A percentile compares a stretch with the other conserved stretches of the same genome.
phyloP scores from a whole-genome alignment of 53 echinoderm and acorn worm species.

The Crossaster papposus region DNA sequence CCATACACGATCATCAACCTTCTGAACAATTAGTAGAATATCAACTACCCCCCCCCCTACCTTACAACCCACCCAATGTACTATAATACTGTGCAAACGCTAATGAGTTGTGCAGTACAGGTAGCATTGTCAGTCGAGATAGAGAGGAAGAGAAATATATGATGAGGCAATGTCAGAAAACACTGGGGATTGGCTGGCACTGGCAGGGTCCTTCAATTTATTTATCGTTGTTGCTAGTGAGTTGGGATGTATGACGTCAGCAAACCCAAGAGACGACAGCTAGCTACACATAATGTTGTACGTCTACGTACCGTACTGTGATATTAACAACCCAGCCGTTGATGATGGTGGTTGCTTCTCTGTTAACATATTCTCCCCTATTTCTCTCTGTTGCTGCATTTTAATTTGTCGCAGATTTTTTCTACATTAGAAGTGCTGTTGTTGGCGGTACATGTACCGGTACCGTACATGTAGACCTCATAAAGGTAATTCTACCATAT shows the following conservation, averaged over 20 bases:
- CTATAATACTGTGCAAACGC: not conserved
- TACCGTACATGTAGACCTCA: too few relatives aligned
- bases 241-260: not conserved
- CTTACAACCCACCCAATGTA: too few relatives aligned
- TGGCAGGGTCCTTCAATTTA: too few relatives aligned
- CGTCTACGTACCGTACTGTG: not conserved
- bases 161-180: not conserved
- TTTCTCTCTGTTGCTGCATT: not conserved
- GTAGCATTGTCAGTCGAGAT: not conserved
- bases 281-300: not conserved
- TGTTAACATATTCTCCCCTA: not conserved
- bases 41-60: too few relatives aligned
- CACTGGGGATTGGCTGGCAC: not conserved
- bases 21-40: too few relatives aligned
- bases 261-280: not conserved
- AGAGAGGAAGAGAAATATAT: not conserved
- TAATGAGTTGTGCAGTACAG: conserved; percentile 11
- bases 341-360: not conserved
- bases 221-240: not conserved
- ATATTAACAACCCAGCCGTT: not conserved
- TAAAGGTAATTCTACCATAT: too few relatives aligned
- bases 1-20: too few relatives aligned
- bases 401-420: too few relatives aligned
- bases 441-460: too few relatives aligned
- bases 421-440: too few relatives aligned